Evolutionary conservation across 2,797 vertebrate species (phyloP).

Genomic region (Hylomyscus alleni): DNA sequence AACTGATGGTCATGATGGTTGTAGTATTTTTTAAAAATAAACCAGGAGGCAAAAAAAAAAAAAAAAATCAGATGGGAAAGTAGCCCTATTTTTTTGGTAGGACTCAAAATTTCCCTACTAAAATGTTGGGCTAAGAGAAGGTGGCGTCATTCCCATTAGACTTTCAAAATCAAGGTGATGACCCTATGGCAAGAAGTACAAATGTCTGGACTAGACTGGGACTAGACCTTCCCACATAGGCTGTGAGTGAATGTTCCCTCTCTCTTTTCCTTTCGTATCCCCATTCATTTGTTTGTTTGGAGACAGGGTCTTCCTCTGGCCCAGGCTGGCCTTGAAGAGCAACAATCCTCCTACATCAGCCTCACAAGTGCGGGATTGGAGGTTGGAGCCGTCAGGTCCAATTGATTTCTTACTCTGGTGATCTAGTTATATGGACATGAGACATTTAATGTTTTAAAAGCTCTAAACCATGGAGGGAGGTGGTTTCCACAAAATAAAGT

Average conservation of each 20-base stretch:
- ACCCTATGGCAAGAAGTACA: neutral
- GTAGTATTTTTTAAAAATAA: neutral
- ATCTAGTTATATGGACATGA: neutral
- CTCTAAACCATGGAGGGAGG: neutral
- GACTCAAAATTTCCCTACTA: neutral
- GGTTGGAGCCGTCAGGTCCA: too few species aligned
- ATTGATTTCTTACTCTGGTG: neutral
- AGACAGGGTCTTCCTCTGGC: neutral
- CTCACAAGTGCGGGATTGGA: neutral
- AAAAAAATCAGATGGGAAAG: neutral
- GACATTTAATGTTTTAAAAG: constrained; percentile 20
- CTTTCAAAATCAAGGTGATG: neutral
- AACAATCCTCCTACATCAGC: neutral
- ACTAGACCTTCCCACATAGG: neutral
- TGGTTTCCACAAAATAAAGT: constrained; percentile 5
- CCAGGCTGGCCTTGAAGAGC: neutral
- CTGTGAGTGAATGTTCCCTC: neutral
- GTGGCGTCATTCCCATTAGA: neutral
- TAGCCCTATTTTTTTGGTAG: neutral
- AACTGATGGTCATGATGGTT: neutral
- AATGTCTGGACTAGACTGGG: neutral
- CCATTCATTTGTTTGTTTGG: neutral
- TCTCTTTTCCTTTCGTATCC: too few species aligned
- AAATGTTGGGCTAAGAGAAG: neutral
- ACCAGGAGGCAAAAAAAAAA: neutral